Base-by-base conservation (phyloP, 2,797 vertebrate genomes). In the Cyprinella venusta region DNA sequence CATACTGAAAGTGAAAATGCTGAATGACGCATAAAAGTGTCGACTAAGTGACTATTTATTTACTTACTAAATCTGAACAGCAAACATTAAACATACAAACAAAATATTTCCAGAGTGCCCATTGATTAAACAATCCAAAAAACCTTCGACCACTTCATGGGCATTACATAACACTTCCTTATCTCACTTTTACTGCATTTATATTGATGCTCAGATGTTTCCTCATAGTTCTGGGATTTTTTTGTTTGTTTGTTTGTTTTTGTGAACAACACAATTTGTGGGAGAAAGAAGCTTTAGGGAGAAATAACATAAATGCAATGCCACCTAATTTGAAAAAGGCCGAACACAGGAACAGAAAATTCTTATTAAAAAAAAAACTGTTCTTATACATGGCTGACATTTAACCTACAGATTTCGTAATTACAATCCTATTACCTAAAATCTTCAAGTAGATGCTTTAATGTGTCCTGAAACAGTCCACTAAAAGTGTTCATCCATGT, bases 81-180 rank as follows among this genome's bases (percentile, higher is more conserved):
- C 45, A 50, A 8, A 30, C n/a, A 18, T 18, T 4, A 19, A 68
- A 68, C 21, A 24, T 71, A 30, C 24, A 71, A 30, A 30, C 70
- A 33, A 52, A 52, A 74, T 12, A 45, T 21, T 54, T n/a, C 26
- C 18, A 33, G 48, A 54, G 15, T 18, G 74, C 36, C 42, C 36
- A 76, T 42, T 59, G 74, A 24, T 42, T 42, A 59, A 59, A 76
- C 54, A 38, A 59, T 10, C 74, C 21, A 26, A 76, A 40, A 48
- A 59, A 42, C 54, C 38, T 61, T 76, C 2, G 13, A 59, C 52
- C 36, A 59, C 52, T 59, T 40, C 3, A 33, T 30, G 45, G 26
- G 21, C 50, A 54, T 52, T 52, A 74, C 26, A 21, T 54, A 74
- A 74, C 26, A 13, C 70, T n/a, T 54, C 18, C 48, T 54, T 54